These are phyloP conservation scores for Pterocles orientalis DNA, from an alignment of 2,113 vertebrate species.

Conservation along the genomic window DNA sequence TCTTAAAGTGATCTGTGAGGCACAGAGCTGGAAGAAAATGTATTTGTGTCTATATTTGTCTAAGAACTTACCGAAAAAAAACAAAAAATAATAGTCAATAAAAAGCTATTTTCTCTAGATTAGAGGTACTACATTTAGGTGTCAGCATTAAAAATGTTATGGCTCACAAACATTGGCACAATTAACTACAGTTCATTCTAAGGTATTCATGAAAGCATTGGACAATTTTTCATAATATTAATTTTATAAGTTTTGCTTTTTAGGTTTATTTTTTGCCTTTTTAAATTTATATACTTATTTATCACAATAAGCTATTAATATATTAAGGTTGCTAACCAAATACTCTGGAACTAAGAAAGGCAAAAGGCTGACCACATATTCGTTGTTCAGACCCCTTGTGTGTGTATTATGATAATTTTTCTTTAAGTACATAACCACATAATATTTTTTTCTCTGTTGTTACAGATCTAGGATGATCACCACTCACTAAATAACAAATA, in stretches of 20 bases:
- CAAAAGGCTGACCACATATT: fast-evolving
- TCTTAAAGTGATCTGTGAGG: neutral
- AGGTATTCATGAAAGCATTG: neutral
- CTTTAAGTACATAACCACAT: neutral
- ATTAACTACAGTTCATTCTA: neutral
- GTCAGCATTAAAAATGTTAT: neutral
- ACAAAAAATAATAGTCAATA: neutral
- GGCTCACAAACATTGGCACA: neutral
- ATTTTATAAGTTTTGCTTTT: neutral
- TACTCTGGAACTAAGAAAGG: neutral
- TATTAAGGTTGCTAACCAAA: neutral
- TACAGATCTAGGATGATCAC: neutral
- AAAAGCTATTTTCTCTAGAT: neutral
- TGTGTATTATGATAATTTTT: neutral
- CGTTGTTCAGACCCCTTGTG: neutral
- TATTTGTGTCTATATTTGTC: neutral
- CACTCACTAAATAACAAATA: neutral
- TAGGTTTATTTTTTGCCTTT: neutral
- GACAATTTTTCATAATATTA: neutral
- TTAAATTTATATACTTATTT: neutral
- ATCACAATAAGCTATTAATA: neutral
- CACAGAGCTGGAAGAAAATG: neutral
- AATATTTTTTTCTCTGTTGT: neutral
- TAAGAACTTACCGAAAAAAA: neutral
- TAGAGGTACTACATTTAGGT: neutral